phyloP scores from a whole-genome alignment of 64 coral and sea anemone species.

The Actinia tenebrosa region DNA sequence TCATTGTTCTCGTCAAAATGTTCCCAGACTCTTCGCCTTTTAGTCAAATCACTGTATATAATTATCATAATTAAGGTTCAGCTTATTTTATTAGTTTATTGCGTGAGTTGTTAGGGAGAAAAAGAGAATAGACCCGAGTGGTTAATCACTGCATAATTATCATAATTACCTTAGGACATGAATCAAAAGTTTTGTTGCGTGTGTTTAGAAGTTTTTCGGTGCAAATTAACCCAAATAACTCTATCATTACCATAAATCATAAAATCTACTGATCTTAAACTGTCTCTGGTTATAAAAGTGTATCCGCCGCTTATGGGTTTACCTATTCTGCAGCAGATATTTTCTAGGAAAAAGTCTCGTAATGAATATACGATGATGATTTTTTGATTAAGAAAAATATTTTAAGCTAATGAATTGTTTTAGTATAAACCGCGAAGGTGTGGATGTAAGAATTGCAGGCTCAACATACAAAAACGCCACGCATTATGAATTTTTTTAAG shows the following conservation, averaged over 20 bases:
- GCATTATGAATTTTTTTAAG: no score
- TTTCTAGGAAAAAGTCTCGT: background rate
- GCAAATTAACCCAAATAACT: background rate
- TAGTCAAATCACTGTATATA: slow-evolving; percentile 8
- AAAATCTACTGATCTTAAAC: background rate
- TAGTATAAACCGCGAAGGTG: no score
- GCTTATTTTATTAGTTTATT: background rate
- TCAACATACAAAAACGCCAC: no score
- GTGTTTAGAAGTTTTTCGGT: background rate
- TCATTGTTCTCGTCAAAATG: background rate
- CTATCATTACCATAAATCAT: background rate
- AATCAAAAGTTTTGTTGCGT: background rate
- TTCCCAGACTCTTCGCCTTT: slow-evolving; percentile 14
- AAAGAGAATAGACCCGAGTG: background rate
- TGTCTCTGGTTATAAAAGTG: background rate
- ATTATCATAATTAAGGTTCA: background rate
- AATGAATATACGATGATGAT: no score
- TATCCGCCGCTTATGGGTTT: background rate
- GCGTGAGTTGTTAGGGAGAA: background rate
- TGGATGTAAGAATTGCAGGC: no score
- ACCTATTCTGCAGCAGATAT: background rate
- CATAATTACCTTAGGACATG: background rate
- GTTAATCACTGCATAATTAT: background rate
- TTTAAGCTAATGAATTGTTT: no score
- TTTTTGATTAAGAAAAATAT: no score